Conservation (phyloP, 2,888 invertebrate genomes). For the Trissolcus brochymenae region DNA sequence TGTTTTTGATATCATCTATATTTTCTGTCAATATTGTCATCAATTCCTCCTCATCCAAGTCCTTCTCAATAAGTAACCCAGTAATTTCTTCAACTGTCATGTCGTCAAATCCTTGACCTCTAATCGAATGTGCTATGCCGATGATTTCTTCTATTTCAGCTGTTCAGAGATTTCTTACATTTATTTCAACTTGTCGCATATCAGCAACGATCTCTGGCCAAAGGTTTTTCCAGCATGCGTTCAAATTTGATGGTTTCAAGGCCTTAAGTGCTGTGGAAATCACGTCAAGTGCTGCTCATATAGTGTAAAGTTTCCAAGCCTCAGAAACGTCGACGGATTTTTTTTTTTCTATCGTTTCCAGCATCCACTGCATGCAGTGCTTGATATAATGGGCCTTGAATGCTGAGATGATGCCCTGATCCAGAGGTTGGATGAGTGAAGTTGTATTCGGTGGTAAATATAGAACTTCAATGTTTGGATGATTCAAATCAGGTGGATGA, state of each 20-base stretch:
- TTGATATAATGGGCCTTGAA: no score
- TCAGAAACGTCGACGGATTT: conserved; percentile 48
- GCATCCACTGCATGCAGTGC: conserved; percentile 55
- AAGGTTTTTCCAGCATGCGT: conserved; percentile 63
- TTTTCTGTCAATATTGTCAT: conserved; percentile 5
- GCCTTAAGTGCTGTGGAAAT: conserved; percentile 49
- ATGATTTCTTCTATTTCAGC: conserved; percentile 35
- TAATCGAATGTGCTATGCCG: background rate
- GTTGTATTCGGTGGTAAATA: no score
- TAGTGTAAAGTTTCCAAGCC: conserved; percentile 60
- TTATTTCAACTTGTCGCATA: conserved; percentile 9
- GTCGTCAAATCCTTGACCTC: conserved; percentile 2
- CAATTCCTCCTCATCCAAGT: conserved; percentile 3
- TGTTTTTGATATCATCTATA: conserved; percentile 1
- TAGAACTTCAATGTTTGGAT: no score
- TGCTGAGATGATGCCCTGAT: no score
- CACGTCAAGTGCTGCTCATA: conserved; percentile 58
- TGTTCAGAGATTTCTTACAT: conserved; percentile 29
- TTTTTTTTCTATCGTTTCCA: conserved; percentile 57
- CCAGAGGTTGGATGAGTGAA: no score
- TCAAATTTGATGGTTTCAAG: conserved; percentile 61
- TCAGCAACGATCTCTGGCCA: conserved; percentile 59
- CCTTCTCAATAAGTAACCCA: conserved; percentile 1
- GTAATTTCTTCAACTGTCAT: conserved; percentile 6
- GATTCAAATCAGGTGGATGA: conserved; percentile 58